These are phyloP conservation scores for Acrobasis consociella DNA, from an alignment of 2,888 invertebrate genomes.

Conservation along the genomic window DNA sequence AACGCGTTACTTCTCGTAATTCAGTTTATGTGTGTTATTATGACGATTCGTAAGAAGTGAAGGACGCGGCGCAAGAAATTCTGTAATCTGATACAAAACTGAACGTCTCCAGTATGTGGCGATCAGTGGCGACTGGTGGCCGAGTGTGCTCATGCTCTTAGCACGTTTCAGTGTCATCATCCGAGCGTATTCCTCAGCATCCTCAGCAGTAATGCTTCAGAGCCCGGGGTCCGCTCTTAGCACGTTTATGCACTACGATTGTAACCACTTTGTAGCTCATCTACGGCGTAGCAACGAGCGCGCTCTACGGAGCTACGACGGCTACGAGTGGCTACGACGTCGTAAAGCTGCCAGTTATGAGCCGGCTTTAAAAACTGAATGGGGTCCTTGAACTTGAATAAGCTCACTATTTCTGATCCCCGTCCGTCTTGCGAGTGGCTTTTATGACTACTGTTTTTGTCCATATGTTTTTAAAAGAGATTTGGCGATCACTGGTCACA, in stretches of 20 bases:
- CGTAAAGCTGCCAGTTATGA: background rate
- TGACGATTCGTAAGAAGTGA: too few species aligned
- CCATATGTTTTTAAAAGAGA: too few species aligned
- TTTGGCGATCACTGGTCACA: too few species aligned
- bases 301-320: background rate
- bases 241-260: background rate
- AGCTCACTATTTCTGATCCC: too few species aligned
- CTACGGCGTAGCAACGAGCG: background rate
- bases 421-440: too few species aligned
- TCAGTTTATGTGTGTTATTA: too few species aligned
- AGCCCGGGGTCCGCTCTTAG: too few species aligned
- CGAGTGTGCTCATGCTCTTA: background rate
- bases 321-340: background rate
- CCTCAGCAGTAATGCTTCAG: too few species aligned
- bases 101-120: background rate
- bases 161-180: too few species aligned
- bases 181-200: too few species aligned
- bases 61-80: background rate
- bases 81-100: background rate
- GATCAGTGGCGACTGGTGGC: background rate
- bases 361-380: background rate
- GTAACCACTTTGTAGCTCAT: slow-evolving; percentile 1
- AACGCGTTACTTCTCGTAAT: too few species aligned
- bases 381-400: background rate
- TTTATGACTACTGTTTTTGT: background rate